Evolutionary conservation across 2,113 vertebrate species (phyloP).

Genomic region (Psittacus erithacus): DNA sequence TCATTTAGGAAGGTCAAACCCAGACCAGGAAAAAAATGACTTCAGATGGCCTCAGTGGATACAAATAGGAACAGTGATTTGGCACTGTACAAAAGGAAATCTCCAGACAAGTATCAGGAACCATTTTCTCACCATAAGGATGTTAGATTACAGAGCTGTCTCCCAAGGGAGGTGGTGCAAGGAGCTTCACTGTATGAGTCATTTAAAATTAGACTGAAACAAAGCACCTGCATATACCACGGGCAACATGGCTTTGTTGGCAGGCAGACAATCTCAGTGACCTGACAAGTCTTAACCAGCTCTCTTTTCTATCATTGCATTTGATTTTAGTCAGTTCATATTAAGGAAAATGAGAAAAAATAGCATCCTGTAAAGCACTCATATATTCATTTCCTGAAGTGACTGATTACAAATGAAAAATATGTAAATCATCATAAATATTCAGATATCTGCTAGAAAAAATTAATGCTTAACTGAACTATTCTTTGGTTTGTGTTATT

Average conservation of each 20-base stretch:
- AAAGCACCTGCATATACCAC: constrained; percentile 47
- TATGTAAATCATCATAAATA: constrained; percentile 3
- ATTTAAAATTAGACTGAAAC: constrained; percentile 54
- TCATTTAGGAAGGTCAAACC: background rate
- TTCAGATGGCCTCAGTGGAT: background rate
- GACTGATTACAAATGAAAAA: constrained; percentile 42
- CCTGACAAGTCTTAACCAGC: constrained; percentile 29
- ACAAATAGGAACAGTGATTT: background rate
- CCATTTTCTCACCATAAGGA: background rate
- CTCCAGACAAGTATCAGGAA: background rate
- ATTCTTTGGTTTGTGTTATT: background rate
- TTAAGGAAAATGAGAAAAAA: constrained; percentile 39
- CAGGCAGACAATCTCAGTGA: constrained; percentile 35
- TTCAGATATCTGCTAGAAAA: constrained; percentile 12
- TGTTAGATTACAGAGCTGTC: background rate
- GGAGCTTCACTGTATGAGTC: constrained; percentile 1
- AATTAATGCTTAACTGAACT: background rate
- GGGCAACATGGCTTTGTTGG: background rate
- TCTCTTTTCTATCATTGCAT: constrained; percentile 2
- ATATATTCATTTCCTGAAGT: background rate
- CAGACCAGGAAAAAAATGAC: background rate
- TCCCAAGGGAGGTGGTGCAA: constrained; percentile 22
- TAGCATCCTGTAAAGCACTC: background rate
- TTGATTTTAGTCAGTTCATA: constrained; percentile 28
- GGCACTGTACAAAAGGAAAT: background rate